Conservation (phyloP, 2,797 vertebrate genomes). For the Clamator glandarius region DNA sequence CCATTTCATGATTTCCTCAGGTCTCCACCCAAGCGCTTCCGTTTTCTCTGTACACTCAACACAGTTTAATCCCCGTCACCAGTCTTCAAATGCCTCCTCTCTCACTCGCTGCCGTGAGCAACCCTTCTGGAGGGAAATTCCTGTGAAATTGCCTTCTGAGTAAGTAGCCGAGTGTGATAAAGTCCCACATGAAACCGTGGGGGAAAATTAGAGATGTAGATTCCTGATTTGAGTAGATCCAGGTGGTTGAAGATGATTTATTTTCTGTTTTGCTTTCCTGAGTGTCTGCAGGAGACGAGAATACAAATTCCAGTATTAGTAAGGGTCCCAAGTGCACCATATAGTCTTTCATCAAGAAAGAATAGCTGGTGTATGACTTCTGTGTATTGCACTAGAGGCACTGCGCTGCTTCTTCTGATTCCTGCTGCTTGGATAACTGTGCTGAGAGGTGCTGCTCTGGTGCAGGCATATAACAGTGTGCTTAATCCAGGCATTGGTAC, state of each 20-base stretch:
- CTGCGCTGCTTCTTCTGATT: background rate
- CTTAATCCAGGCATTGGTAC: background rate
- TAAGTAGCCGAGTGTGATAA: slow-evolving; percentile 21
- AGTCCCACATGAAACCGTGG: background rate
- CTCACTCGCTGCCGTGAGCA: background rate
- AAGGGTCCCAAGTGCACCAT: background rate
- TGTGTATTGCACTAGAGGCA: background rate
- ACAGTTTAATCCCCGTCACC: slow-evolving; percentile 5
- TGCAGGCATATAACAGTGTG: fast-evolving
- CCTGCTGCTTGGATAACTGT: background rate
- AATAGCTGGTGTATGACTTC: background rate
- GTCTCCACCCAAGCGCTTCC: background rate
- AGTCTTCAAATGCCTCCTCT: background rate
- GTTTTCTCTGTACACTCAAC: background rate
- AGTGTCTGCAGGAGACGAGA: background rate
- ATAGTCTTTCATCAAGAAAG: background rate
- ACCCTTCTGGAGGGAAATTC: slow-evolving; percentile 29
- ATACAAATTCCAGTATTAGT: background rate
- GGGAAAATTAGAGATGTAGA: background rate
- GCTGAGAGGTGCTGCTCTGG: background rate
- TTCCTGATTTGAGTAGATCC: background rate
- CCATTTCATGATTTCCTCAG: background rate
- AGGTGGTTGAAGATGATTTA: background rate
- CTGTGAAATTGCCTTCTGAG: slow-evolving; percentile 10
- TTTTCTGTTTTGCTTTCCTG: background rate